Evolutionary conservation across 2,113 vertebrate genomes (phyloP).

Genomic region (Alouatta palliata): DNA sequence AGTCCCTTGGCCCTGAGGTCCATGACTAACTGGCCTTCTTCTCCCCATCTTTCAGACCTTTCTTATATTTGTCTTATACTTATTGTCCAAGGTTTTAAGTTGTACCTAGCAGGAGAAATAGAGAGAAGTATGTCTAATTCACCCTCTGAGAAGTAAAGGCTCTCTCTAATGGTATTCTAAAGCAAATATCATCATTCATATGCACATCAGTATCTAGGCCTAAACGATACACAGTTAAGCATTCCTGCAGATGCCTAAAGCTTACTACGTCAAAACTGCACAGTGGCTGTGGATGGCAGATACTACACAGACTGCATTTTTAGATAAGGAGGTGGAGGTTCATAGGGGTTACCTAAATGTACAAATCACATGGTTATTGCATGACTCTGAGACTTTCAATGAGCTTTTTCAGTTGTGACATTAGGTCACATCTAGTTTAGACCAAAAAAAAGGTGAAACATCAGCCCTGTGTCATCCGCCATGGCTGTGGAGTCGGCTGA

Average conservation of each 20-base stretch:
- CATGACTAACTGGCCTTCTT: neutral
- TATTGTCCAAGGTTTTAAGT: neutral
- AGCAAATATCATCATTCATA: neutral
- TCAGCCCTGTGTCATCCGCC: neutral
- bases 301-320: neutral
- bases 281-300: too few species aligned
- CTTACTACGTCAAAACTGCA: too few species aligned
- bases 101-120: neutral
- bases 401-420: neutral
- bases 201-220: neutral
- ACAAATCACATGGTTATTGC: neutral
- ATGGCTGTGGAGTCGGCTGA: too few species aligned
- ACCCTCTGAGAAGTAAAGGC: neutral
- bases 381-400: neutral
- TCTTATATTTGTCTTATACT: neutral
- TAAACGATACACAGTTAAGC: neutral
- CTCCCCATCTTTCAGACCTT: neutral
- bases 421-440: too few species aligned
- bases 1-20: neutral
- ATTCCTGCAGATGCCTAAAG: neutral
- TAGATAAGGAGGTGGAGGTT: neutral
- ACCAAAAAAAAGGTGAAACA: neutral
- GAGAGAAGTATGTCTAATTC: neutral
- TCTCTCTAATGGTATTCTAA: too few species aligned
- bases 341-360: neutral